phyloP scores from a whole-genome alignment of 2,113 vertebrate genomes.

The Amblyornis subalaris region DNA sequence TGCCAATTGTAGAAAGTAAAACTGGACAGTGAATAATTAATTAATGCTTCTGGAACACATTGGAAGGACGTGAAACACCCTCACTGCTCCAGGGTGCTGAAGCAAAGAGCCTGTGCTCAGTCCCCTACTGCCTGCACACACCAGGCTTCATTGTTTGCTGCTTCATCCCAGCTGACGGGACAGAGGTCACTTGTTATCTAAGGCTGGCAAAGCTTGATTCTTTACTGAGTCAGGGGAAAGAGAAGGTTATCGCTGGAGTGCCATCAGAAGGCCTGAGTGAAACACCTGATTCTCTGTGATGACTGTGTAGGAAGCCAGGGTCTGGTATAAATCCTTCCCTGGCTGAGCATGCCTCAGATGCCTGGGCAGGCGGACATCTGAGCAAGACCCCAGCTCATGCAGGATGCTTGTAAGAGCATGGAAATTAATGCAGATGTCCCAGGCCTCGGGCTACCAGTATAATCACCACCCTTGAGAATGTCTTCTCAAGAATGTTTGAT shows the following conservation, averaged over 20 bases:
- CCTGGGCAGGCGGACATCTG: background rate
- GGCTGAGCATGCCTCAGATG: background rate
- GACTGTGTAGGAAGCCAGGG: background rate
- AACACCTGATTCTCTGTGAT: background rate
- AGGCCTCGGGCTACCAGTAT: background rate
- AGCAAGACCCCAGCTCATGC: background rate
- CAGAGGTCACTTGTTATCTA: background rate
- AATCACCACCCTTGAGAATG: background rate
- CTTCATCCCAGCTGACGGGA: background rate
- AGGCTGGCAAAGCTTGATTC: background rate
- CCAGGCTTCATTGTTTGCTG: background rate
- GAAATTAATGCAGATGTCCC: background rate
- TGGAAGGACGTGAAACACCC: background rate
- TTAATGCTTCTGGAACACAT: background rate
- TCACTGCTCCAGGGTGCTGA: rapidly evolving
- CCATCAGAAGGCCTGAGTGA: background rate
- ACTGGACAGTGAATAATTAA: background rate
- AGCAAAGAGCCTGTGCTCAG: background rate
- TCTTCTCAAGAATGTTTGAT: background rate
- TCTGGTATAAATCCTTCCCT: background rate
- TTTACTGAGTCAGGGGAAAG: background rate
- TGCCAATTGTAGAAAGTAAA: background rate
- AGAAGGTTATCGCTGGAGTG: background rate
- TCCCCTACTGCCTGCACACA: background rate
- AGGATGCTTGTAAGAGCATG: background rate